These are phyloP conservation scores for Tringa solitaria DNA, from an alignment of 2,113 vertebrate species.

Conservation along the genomic window DNA sequence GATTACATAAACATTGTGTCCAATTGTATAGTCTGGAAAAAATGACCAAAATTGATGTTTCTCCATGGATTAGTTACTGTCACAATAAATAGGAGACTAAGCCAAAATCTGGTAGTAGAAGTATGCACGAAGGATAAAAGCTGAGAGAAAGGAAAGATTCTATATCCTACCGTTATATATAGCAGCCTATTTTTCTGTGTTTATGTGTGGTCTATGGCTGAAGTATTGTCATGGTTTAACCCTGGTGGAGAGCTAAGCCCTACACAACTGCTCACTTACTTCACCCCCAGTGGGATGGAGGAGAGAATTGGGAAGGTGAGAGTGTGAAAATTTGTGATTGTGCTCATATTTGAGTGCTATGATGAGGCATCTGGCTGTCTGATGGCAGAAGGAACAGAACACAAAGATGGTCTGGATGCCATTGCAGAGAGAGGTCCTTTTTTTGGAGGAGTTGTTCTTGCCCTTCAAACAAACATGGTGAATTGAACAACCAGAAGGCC, in stretches of 20 bases:
- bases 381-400: not conserved
- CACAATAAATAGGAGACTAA: not conserved
- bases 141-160: not conserved
- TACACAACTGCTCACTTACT: fast-evolving
- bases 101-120: not conserved
- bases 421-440: not conserved
- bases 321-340: not conserved
- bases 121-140: not conserved
- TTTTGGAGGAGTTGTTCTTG: not conserved
- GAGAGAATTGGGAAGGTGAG: not conserved
- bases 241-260: not conserved
- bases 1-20: not conserved
- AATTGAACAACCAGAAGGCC: not conserved
- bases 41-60: not conserved
- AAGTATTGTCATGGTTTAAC: not conserved
- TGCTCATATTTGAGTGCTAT: not conserved
- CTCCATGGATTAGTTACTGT: not conserved
- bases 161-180: not conserved
- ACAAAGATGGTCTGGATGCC: not conserved
- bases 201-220: too few relatives aligned
- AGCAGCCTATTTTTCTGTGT: not conserved
- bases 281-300: not conserved
- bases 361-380: not conserved
- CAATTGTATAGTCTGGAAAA: not conserved
- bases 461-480: not conserved